These are phyloP conservation scores for Muricea muricata DNA, from an alignment of 92 coral and sea anemone genomes.

Conservation along the genomic window DNA sequence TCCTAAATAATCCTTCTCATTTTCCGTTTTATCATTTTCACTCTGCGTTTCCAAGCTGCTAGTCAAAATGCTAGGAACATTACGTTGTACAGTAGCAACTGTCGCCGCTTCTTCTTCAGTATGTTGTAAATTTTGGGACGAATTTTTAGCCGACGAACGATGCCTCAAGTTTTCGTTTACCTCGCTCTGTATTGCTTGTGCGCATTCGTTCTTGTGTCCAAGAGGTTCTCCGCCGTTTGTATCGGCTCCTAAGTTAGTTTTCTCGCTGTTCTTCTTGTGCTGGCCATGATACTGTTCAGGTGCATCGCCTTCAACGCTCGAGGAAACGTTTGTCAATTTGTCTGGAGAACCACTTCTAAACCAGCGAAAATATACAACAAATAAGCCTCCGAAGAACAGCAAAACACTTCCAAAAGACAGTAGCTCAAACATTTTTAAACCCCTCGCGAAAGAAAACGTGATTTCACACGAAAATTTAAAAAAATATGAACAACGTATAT, in stretches of 20 bases:
- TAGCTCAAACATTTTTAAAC: constrained; percentile 8
- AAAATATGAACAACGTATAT: no score
- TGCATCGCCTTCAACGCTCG: background rate
- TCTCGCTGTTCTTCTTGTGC: background rate
- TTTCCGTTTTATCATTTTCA: constrained; percentile 46
- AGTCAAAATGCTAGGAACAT: background rate
- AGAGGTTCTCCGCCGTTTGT: background rate
- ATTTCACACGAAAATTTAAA: background rate
- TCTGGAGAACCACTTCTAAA: background rate
- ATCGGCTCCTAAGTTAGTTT: background rate
- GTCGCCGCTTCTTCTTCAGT: background rate
- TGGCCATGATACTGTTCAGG: background rate
- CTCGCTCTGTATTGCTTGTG: background rate
- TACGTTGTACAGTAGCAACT: background rate
- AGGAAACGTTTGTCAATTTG: background rate
- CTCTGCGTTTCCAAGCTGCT: constrained; percentile 14
- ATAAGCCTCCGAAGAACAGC: background rate
- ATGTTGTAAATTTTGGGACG: background rate
- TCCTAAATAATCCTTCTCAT: constrained; percentile 46
- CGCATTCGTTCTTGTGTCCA: constrained; percentile 24
- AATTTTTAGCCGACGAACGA: constrained; percentile 1
- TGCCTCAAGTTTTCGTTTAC: constrained; percentile 7
- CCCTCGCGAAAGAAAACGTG: background rate
- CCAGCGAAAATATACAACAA: constrained; percentile 26
- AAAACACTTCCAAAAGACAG: constrained; percentile 17